Conservation (phyloP, 2,113 vertebrate species). For the Zapus hudsonius region DNA sequence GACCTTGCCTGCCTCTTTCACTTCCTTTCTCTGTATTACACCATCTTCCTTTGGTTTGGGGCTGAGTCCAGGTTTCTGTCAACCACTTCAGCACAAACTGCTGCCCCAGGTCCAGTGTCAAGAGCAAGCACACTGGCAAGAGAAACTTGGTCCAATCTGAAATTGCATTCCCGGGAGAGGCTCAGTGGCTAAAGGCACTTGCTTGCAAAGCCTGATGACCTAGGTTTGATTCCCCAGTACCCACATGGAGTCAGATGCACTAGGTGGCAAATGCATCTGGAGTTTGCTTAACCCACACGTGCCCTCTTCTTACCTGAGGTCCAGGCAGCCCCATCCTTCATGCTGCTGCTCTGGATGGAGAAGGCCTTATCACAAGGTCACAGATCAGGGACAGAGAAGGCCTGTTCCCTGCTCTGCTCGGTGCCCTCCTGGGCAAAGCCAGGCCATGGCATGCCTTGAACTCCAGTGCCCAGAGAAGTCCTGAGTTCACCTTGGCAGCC, state of each 20-base stretch:
- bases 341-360: not conserved
- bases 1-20: not conserved
- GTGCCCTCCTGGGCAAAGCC: not conserved
- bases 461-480: not conserved
- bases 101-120: not conserved
- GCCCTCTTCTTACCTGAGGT: not conserved
- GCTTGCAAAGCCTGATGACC: too few species aligned
- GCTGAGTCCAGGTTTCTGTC: not conserved
- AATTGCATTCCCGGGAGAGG: too few species aligned
- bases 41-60: not conserved
- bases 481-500: not conserved
- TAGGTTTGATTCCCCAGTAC: too few species aligned
- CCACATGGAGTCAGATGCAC: too few species aligned
- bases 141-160: not conserved
- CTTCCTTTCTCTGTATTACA: not conserved
- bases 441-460: not conserved
- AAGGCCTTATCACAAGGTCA: not conserved
- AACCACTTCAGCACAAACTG: not conserved
- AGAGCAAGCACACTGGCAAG: rapidly evolving
- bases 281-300: not conserved
- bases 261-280: too few species aligned
- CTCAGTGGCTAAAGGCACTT: too few species aligned
- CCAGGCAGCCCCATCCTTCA: rapidly evolving
- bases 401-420: not conserved
- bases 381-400: not conserved